A percentile compares a stretch with the other conserved stretches of the same genome.
These are phyloP conservation scores for Hermodice carunculata DNA, from an alignment of 2,888 invertebrate species.

Conservation along the genomic window DNA sequence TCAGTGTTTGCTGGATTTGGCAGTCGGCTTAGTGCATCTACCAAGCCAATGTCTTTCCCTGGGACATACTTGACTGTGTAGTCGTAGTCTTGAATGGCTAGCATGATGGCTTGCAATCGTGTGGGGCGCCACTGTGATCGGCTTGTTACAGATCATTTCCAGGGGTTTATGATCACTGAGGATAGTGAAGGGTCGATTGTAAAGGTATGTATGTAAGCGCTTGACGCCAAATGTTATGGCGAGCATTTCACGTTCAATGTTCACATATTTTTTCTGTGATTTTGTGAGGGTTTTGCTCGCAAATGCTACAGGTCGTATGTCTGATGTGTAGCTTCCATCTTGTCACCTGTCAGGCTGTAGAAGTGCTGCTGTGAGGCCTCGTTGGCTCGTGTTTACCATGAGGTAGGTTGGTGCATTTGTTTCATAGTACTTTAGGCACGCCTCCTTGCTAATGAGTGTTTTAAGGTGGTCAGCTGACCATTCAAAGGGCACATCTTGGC, in stretches of 20 bases:
- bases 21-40: constrained; percentile 34
- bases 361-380: constrained; percentile 31
- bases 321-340: constrained; percentile 44
- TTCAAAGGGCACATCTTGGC: neutral
- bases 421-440: constrained; percentile 16
- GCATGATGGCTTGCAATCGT: no score
- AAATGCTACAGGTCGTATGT: constrained; percentile 42
- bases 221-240: constrained; percentile 41
- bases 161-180: constrained; percentile 48
- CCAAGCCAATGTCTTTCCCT: constrained; percentile 29
- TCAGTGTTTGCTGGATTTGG: constrained; percentile 17
- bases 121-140: constrained; percentile 3
- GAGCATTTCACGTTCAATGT: constrained; percentile 44
- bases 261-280: constrained; percentile 43
- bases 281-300: constrained; percentile 45
- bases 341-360: constrained; percentile 53
- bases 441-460: neutral
- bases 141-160: constrained; percentile 17
- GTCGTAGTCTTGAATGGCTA: constrained; percentile 24
- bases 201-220: constrained; percentile 42
- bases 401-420: neutral
- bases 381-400: constrained; percentile 5
- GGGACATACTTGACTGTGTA: constrained; percentile 23
- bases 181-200: constrained; percentile 37
- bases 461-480: constrained; percentile 7